These are phyloP conservation scores for Toxonevra muliebris DNA, from an alignment of 2,888 invertebrate genomes.

Conservation along the genomic window DNA sequence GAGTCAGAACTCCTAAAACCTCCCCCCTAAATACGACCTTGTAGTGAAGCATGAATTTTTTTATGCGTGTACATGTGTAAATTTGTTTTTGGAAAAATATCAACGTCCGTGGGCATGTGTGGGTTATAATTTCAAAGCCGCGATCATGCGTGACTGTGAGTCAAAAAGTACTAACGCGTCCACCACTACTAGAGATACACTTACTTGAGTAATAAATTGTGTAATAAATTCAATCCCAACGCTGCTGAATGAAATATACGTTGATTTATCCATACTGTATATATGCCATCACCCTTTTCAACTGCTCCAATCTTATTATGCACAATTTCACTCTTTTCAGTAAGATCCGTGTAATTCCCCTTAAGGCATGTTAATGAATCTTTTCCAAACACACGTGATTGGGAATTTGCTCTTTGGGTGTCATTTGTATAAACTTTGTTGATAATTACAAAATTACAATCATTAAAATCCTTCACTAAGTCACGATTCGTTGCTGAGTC, in stretches of 20 bases:
- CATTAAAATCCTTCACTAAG: constrained; percentile 15
- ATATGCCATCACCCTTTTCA: constrained; percentile 29
- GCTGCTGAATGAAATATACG: constrained; percentile 69
- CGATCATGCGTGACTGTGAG: no score
- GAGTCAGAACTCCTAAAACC: no score
- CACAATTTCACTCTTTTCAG: constrained; percentile 19
- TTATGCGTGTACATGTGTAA: no score
- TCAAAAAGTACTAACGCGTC: no score
- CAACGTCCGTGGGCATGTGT: no score
- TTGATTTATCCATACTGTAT: constrained; percentile 68
- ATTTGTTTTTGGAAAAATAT: no score
- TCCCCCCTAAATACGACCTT: no score
- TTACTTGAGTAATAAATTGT: constrained; percentile 64
- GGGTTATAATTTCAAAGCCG: no score
- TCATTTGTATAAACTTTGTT: constrained; percentile 10
- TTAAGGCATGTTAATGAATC: constrained; percentile 43
- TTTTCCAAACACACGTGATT: constrained; percentile 35
- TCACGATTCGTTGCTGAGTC: neutral
- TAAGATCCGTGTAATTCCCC: constrained; percentile 32
- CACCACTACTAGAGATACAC: no score
- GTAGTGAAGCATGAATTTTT: no score
- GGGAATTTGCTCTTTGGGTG: constrained; percentile 8
- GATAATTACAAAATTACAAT: constrained; percentile 47
- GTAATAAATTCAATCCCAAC: constrained; percentile 50
- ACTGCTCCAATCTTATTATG: constrained; percentile 46